Evolutionary conservation across 2,888 invertebrate species (phyloP), one percentile per base, ranked within the genome.

Genomic region (Andricus curvator): DNA sequence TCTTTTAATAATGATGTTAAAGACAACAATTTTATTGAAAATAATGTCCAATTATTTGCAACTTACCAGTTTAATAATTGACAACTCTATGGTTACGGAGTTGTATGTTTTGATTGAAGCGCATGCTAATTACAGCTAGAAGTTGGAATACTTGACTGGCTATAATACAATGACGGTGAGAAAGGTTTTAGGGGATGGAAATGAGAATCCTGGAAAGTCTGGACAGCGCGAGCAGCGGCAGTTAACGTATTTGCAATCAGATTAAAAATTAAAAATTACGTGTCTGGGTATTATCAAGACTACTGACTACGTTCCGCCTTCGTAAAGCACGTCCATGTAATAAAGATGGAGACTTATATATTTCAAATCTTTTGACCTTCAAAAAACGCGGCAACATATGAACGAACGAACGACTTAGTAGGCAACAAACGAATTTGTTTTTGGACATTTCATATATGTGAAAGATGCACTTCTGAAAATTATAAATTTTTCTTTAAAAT

Each of bases 161-260:
- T 25, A 25, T 25, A 25, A 5, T 62, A 62, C 13, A 62, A 62
- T 62, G 22, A 62, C 62, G 25, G 67, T 79, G 66, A 67, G 25
- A 74, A 77, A 74, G 29, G 70, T 25, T 29, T 22, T 51, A 51
- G 56, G 51, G 51, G n/a, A n/a, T 51, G 33, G 33, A 56, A 56
- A 56, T 56, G 56, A 74, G 33, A 67, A 56, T 74, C 51, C 74
- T 82, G 85, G 84, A 85, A 85, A 83, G 88, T 90, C 91, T 91
- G 92, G 92, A 88, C 92, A 93, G 93, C 93, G 93, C 93, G 93
- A 93, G 93, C 93, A 93, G 93, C 93, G 92, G 93, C 92, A 92
- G 93, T 93, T 91, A 91, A 93, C 92, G 92, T 92, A 91, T 91
- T 91, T 90, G 90, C 89, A 91, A 91, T 88, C 84, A 85, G 85